Conservation (phyloP, 2,113 vertebrate species). For the Porphyrio hochstetteri region DNA sequence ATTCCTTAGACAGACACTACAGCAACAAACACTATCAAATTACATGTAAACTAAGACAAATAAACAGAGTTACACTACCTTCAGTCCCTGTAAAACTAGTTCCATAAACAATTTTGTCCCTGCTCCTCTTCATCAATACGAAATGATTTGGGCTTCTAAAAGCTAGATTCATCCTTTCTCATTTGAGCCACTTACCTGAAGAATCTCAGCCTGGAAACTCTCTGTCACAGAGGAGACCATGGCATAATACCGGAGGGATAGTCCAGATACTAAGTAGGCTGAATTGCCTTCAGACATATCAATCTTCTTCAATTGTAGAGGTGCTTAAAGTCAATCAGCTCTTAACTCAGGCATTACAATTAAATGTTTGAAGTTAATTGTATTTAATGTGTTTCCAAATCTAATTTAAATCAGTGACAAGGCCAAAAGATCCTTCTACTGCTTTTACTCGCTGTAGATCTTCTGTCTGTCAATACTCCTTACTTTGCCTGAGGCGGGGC, state of each 20-base stretch:
- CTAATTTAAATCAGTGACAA: conserved; percentile 6
- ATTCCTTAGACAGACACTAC: neutral
- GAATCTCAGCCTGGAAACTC: neutral
- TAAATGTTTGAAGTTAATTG: conserved; percentile 37
- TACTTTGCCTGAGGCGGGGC: neutral
- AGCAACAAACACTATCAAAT: neutral
- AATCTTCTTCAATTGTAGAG: conserved; percentile 8
- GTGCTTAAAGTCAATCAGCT: conserved; percentile 29
- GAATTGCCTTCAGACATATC: conserved; percentile 1
- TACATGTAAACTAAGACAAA: neutral
- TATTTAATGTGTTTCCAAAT: conserved; percentile 8
- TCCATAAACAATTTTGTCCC: neutral
- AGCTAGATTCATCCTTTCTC: neutral
- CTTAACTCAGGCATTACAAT: conserved; percentile 7
- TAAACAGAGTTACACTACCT: neutral
- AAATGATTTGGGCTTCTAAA: neutral
- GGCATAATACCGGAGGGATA: neutral
- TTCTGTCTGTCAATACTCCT: neutral
- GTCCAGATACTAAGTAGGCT: neutral
- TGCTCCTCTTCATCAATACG: neutral
- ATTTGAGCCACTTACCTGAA: conserved; percentile 6
- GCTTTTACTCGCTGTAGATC: neutral
- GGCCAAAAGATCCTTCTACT: neutral
- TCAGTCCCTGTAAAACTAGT: neutral
- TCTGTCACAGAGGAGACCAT: neutral